Conservation (phyloP, 2,888 invertebrate species). For the Ectemnius continuus region DNA sequence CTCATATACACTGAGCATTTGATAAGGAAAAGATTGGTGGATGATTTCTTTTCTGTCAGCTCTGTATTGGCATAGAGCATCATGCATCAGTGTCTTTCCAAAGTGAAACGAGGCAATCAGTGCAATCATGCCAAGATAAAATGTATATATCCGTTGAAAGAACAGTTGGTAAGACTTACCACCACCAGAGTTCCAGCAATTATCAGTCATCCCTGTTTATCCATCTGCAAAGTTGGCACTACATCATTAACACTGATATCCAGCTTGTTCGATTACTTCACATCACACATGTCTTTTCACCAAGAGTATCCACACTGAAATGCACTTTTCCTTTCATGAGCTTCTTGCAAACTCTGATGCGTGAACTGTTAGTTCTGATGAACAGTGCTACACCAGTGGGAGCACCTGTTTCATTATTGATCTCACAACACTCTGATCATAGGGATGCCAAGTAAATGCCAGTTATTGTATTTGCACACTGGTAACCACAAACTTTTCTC, state of each 20-base stretch:
- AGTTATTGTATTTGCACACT: slow-evolving; percentile 9
- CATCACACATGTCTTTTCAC: slow-evolving; percentile 63
- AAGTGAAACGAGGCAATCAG: background rate
- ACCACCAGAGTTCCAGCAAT: slow-evolving; percentile 89
- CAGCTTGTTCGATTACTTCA: slow-evolving; percentile 64
- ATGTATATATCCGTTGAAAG: background rate
- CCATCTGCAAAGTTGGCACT: slow-evolving; percentile 75
- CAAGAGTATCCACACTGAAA: slow-evolving; percentile 59
- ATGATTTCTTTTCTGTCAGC: too few species aligned
- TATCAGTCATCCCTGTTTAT: slow-evolving; percentile 87
- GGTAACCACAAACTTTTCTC: background rate
- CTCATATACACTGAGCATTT: too few species aligned
- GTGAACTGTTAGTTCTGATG: slow-evolving; percentile 42
- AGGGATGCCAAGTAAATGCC: slow-evolving; percentile 29
- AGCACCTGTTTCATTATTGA: slow-evolving; percentile 51
- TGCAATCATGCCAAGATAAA: slow-evolving; percentile 1
- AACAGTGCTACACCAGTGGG: slow-evolving; percentile 42
- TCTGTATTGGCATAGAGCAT: too few species aligned
- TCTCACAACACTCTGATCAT: slow-evolving; percentile 52
- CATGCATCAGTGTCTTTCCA: too few species aligned
- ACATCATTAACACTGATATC: slow-evolving; percentile 67
- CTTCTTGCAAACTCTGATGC: slow-evolving; percentile 41
- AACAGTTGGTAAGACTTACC: slow-evolving; percentile 78
- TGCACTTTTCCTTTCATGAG: slow-evolving; percentile 54
- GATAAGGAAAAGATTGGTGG: too few species aligned